These are phyloP conservation scores for Ophiothrix spiculata DNA, from an alignment of 35 echinoderm and acorn worm genomes.

Conservation along the genomic window DNA sequence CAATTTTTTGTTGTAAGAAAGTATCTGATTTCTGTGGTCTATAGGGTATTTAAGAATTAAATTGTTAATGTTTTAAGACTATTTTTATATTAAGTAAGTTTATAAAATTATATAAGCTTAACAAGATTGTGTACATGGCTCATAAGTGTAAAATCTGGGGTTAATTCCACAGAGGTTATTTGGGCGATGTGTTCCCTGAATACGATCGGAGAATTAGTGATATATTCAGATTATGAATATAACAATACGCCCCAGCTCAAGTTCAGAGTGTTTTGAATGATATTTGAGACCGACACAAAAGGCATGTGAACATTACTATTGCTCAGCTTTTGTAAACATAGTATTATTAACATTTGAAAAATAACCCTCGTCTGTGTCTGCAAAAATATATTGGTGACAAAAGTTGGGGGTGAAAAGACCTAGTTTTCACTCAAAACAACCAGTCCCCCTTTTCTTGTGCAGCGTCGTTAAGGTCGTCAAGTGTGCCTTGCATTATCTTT, in stretches of 20 bases:
- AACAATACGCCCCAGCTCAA: not conserved
- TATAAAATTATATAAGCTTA: not conserved
- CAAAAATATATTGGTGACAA: not conserved
- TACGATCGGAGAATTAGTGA: not conserved
- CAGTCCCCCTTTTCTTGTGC: not conserved
- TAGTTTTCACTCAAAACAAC: conserved; percentile 10
- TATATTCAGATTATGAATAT: not conserved
- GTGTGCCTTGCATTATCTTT: not conserved
- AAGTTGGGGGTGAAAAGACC: conserved; percentile 2
- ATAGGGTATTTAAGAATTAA: not conserved
- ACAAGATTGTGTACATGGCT: not conserved
- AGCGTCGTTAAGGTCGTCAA: not conserved
- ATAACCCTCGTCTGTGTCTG: not conserved
- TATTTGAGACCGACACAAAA: not conserved
- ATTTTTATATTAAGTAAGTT: not conserved
- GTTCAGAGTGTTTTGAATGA: not conserved
- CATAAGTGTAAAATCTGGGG: not conserved
- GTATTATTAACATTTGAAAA: conserved; percentile 17
- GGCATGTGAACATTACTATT: conserved; percentile 4
- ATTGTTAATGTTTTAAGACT: not conserved
- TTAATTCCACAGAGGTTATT: not conserved
- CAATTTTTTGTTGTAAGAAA: not conserved
- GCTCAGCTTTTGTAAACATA: not conserved
- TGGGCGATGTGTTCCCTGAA: not conserved
- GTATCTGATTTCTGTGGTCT: not conserved